These are phyloP conservation scores for Lithobates sylvaticus DNA, from an alignment of 2,797 vertebrate species.

Conservation along the genomic window DNA sequence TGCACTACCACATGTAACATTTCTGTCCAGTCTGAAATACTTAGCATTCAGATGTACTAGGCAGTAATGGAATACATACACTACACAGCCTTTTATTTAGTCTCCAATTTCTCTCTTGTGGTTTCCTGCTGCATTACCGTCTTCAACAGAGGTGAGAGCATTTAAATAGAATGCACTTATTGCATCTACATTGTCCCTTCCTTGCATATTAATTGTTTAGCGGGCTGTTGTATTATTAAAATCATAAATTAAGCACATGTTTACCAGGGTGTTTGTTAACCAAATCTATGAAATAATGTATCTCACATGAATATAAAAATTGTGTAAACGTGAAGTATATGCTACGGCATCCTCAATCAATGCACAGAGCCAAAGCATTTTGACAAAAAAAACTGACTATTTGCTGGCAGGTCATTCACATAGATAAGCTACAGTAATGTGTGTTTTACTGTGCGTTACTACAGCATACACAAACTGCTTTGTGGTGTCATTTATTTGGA, in stretches of 20 bases:
- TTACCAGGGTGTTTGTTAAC: background rate
- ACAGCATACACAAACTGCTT: too few relatives aligned
- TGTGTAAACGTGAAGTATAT: background rate
- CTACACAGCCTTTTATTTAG: conserved; percentile 32
- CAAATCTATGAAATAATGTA: background rate
- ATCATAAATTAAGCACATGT: conserved; percentile 30
- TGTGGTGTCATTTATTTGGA: too few relatives aligned
- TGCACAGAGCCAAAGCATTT: background rate
- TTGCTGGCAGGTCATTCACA: too few relatives aligned
- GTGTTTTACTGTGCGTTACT: too few relatives aligned
- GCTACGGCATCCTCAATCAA: background rate
- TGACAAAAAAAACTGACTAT: too few relatives aligned
- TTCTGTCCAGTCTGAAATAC: conserved; percentile 19
- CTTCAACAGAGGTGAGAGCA: conserved; percentile 5
- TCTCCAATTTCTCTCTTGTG: conserved; percentile 16
- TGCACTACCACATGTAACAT: conserved; percentile 25
- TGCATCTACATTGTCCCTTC: background rate
- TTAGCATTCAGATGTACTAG: conserved; percentile 44
- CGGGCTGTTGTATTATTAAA: conserved; percentile 26
- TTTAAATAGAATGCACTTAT: conserved; percentile 10
- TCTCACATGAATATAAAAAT: background rate
- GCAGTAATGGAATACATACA: conserved; percentile 33
- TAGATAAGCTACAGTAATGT: too few relatives aligned
- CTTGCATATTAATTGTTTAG: conserved; percentile 22
- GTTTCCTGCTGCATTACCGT: conserved; percentile 14